Evolutionary conservation across 2,888 invertebrate genomes (phyloP).

Genomic region (Philopedon plagiatum): DNA sequence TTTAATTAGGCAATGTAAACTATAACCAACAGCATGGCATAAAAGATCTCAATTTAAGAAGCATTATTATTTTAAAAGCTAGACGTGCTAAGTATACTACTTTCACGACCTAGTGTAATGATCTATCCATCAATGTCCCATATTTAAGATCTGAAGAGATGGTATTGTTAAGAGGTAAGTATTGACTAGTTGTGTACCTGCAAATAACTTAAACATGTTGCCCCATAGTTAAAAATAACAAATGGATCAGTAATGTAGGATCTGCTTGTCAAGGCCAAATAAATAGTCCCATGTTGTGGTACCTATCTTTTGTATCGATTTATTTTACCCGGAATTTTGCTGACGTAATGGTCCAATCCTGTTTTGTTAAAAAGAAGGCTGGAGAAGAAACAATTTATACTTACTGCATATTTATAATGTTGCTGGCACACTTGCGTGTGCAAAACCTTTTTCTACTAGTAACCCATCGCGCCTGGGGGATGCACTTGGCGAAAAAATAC

Average conservation of each 20-base stretch:
- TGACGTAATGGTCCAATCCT: neutral
- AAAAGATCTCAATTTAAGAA: too few species aligned
- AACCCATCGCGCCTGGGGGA: slow-evolving; percentile 81
- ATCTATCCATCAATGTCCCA: neutral
- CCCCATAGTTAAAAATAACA: neutral
- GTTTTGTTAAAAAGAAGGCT: neutral
- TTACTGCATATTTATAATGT: slow-evolving; percentile 78
- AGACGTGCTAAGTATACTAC: neutral
- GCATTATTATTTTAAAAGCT: neutral
- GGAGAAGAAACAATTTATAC: too few species aligned
- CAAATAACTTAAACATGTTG: too few species aligned
- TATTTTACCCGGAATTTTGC: slow-evolving; percentile 5
- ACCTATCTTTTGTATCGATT: neutral
- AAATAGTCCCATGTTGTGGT: neutral
- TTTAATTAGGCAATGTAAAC: too few species aligned
- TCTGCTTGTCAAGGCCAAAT: neutral
- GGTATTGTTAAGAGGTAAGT: too few species aligned
- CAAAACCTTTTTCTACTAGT: slow-evolving; percentile 77
- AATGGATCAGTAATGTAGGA: neutral
- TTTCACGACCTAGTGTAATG: neutral
- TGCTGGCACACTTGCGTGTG: slow-evolving; percentile 82
- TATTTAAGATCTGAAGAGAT: neutral
- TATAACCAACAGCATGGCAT: too few species aligned
- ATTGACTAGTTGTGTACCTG: too few species aligned
- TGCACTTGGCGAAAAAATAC: slow-evolving; percentile 71